A percentile compares a stretch with the other conserved stretches of the same genome.
These are phyloP conservation scores for Lasioglossum zephyrum DNA, from an alignment of 2,888 invertebrate species.

Conservation along the genomic window DNA sequence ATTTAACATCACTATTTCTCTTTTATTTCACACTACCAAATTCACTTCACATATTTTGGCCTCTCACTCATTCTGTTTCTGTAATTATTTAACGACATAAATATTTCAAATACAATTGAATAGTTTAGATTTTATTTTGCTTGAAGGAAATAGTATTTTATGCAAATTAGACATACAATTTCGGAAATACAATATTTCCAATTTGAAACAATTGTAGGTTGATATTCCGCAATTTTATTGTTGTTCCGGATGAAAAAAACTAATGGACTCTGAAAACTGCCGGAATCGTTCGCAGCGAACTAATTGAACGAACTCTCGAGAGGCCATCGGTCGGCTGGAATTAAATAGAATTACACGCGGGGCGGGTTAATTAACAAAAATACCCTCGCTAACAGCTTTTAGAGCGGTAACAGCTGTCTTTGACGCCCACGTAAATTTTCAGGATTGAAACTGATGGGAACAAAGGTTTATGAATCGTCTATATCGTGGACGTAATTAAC, in stretches of 20 bases:
- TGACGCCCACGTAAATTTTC: not conserved
- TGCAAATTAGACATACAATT: too few relatives aligned
- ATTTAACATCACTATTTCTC: too few relatives aligned
- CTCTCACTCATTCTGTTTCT: too few relatives aligned
- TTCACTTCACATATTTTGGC: too few relatives aligned
- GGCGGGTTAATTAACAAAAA: conserved; percentile 27
- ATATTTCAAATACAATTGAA: too few relatives aligned
- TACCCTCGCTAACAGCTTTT: not conserved
- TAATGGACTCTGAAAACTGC: conserved; percentile 23
- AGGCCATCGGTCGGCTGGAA: not conserved
- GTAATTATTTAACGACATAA: too few relatives aligned
- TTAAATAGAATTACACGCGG: not conserved
- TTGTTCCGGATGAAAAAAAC: not conserved
- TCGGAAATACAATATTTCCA: too few relatives aligned
- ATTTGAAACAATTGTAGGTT: not conserved
- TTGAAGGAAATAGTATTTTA: too few relatives aligned
- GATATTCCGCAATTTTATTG: not conserved
- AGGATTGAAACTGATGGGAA: not conserved
- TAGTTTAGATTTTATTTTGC: too few relatives aligned
- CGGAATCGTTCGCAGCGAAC: conserved; percentile 2
- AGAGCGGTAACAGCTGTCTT: not conserved
- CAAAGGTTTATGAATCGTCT: not conserved
- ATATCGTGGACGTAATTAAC: not conserved
- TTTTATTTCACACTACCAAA: too few relatives aligned
- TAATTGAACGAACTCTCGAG: conserved; percentile 23